Percentiles rank a stretch among this genome's conserved stretches.
These are phyloP conservation scores for Xestia xanthographa DNA, from an alignment of 2,888 invertebrate genomes.

Conservation along the genomic window DNA sequence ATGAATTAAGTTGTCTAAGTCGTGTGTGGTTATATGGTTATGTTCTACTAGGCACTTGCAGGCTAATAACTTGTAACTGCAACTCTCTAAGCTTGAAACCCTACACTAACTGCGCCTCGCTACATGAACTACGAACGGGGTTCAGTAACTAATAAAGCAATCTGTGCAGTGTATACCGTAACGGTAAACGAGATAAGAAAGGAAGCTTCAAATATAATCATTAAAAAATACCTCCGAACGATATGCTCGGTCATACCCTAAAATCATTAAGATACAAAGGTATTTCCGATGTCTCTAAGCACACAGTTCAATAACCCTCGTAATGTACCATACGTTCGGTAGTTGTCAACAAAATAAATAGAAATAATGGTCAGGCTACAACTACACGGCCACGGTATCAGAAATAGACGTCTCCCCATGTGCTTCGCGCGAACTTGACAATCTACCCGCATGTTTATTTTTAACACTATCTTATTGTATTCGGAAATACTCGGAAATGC, in stretches of 20 bases:
- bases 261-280: constrained; percentile 63
- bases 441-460: constrained; percentile 86
- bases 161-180: constrained; percentile 3
- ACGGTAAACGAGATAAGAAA: constrained; percentile 58
- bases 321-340: constrained; percentile 71
- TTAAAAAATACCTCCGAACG: constrained; percentile 48
- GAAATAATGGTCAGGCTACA: constrained; percentile 82
- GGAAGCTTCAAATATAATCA: constrained; percentile 34
- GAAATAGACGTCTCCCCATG: constrained; percentile 87
- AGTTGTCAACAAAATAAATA: constrained; percentile 84
- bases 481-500: constrained; percentile 81
- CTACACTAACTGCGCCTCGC: constrained; percentile 30
- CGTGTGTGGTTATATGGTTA: background rate
- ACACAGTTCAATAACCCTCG: constrained; percentile 49
- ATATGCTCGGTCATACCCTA: constrained; percentile 31
- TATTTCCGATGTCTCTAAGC: constrained; percentile 57
- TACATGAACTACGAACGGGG: constrained; percentile 16
- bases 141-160: constrained; percentile 23
- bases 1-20: constrained; percentile 8
- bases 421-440: constrained; percentile 87
- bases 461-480: constrained; percentile 86
- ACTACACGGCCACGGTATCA: constrained; percentile 71
- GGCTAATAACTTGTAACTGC: constrained; percentile 26
- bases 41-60: background rate
- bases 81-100: constrained; percentile 42